Evolutionary conservation across 2,888 invertebrate genomes (phyloP), one percentile per base, ranked within the genome.

Genomic region (Lepidochrysops patricia): DNA sequence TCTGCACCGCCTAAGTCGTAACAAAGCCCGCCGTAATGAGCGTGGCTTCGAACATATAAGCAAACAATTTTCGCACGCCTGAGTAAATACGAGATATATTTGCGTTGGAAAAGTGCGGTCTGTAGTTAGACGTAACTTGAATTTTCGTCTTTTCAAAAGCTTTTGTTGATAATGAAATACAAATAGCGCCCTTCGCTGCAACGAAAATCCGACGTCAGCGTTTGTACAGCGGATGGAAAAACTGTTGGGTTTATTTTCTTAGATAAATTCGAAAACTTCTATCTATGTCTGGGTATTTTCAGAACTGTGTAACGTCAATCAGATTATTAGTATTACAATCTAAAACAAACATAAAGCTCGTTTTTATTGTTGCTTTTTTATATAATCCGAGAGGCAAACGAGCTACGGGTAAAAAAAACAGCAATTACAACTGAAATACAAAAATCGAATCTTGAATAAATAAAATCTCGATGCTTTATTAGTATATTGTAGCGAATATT

Each of bases 31-130:
- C 79, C 79, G 76, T 89, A 89, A 89, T 89, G 88, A 89, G 87
- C 85, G 86, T 87, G 84, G 87, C 84, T 86, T 87, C 89, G 86
- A 86, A 88, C 87, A 84, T 86, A 83, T 88, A 86, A 86, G 85
- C 84, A 89, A 88, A 88, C 88, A 87, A 84, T 85, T 88, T 87
- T 84, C 84, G 82, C 75, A 84, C 83, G 89, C 86, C 87, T 88
- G 87, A 87, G 81, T 87, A 88, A 89, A 89, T 88, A 87, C 82
- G 78, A 84, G 85, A 88, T 89, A 85, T 87, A 86, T 82, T 81
- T 75, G 79, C 78, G 76, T 70, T 76, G 76, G 74, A 79, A 77
- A 78, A 80, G 78, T 79, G 80, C 77, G 82, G 82, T 82, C 76
- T 78, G 78, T 80, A 77, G 77, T 78, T 74, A 77, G 77, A 73